A percentile compares a stretch with the other conserved stretches of the same genome.
Conservation (phyloP, 1,140 invertebrate species). For the Dreissena polymorpha region DNA sequence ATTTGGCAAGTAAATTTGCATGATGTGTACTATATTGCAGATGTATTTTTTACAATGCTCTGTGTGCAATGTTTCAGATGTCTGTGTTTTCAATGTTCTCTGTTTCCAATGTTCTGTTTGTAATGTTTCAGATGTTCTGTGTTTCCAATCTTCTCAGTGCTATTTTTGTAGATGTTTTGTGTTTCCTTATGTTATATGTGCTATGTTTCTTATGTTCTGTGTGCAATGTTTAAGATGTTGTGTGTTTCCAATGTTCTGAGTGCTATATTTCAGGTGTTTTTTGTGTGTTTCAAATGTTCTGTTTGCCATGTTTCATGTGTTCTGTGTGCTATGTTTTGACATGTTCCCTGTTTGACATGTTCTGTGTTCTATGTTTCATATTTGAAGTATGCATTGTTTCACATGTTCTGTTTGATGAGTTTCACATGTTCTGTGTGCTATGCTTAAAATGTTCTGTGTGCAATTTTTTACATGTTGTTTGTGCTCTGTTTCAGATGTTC, state of each 20-base stretch:
- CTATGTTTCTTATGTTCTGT: neutral
- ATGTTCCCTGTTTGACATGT: too few species aligned
- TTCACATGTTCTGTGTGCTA: neutral
- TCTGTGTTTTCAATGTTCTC: neutral
- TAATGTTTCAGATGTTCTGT: neutral
- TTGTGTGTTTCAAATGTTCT: neutral
- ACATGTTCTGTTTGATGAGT: neutral
- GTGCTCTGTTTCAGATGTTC: neutral
- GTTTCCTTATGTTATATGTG: neutral
- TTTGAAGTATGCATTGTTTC: neutral
- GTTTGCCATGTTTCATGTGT: neutral
- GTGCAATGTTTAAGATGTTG: too few species aligned
- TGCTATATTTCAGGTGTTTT: neutral
- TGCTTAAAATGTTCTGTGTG: neutral
- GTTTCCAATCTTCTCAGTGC: neutral
- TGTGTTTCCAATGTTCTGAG: too few species aligned
- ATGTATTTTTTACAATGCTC: too few species aligned
- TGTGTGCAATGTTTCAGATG: neutral
- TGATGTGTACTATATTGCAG: too few species aligned
- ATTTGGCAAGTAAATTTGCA: too few species aligned
- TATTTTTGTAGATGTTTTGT: conserved; percentile 4
- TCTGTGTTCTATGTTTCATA: neutral
- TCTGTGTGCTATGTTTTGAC: neutral
- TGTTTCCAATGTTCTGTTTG: too few species aligned
- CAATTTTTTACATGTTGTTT: neutral